Base-by-base conservation (phyloP, 1,140 invertebrate species). In the Hycleus phaleratus region DNA sequence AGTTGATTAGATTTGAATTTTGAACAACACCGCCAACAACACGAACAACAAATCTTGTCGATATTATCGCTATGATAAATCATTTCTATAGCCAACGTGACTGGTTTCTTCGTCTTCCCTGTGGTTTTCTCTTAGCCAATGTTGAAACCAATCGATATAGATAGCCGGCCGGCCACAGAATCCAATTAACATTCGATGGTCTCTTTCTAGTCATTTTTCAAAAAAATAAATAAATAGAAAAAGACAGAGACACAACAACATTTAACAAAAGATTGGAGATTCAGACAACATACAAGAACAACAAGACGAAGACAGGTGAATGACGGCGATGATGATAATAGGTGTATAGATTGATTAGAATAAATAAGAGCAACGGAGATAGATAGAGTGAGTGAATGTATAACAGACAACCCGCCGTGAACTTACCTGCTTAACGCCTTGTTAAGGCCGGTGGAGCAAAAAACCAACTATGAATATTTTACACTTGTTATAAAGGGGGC, bases 401-500 rank as follows among this genome's bases (percentile, higher is more conserved):
- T 48, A 39, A 49, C 56, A 32, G 47, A 57, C 38, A 57, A 48
- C 48, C 47, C 38, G 47, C 32, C 26, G 48, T 49, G 56, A 57
- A 53, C 51, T 42, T 53, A 53, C 51, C 51, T 53, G 51, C 51
- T 53, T 53, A 53, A 53, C 51, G 51, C 51, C 51, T 53, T 46
- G 51, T 53, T 53, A 53, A 53, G 39, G 56, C 39, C 39, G 24
- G 46, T 32, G 38, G 26, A 46, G 32, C 44, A 58, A 58, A 58
- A 58, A 58, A 47, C 56, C 49, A 52, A 52, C 49, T 26, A 52
- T 48, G 56, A 58, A 58, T 58, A 58, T 58, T 58, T 58, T 58
- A 58, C 56, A 58, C 56, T 52, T 52, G 56, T 58, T 58, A 58
- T 26, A 43, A 43, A 44, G 12, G 46, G 51, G 42, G 12, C 50